Evolutionary conservation across 1,140 invertebrate species (phyloP).

Genomic region (Drosophila nikananu): DNA sequence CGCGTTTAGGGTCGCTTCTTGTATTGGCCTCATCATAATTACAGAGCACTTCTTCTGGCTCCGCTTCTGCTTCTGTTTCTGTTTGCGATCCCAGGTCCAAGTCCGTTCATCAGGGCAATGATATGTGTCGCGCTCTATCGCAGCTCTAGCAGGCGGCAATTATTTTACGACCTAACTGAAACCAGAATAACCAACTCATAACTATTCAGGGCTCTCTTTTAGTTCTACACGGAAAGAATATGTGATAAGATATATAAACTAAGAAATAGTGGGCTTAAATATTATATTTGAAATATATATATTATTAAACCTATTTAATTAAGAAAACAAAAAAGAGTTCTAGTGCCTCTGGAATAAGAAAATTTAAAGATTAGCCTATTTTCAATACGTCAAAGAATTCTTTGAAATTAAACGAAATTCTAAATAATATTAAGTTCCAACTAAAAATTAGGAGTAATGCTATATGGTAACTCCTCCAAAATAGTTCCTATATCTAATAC

Average conservation of each 20-base stretch:
- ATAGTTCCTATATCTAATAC: neutral
- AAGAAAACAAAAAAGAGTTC: neutral
- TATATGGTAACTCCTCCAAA: too few species aligned
- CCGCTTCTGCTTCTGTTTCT: slow-evolving; percentile 6
- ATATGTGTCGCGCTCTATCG: slow-evolving; percentile 80
- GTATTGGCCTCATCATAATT: slow-evolving; percentile 84
- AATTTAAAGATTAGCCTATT: too few species aligned
- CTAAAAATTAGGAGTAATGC: too few species aligned
- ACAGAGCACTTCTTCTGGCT: slow-evolving; percentile 61
- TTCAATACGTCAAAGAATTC: too few species aligned
- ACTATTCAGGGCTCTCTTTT: slow-evolving; percentile 39
- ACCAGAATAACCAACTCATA: slow-evolving; percentile 56
- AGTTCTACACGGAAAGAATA: slow-evolving; percentile 11
- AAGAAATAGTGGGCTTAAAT: too few species aligned
- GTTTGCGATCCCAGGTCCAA: slow-evolving; percentile 47
- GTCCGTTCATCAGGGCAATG: slow-evolving; percentile 63
- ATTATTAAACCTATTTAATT: too few species aligned
- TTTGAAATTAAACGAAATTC: too few species aligned
- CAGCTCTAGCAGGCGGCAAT: slow-evolving; percentile 63
- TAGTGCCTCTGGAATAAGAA: too few species aligned
- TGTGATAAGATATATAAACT: too few species aligned
- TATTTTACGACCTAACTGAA: slow-evolving; percentile 80
- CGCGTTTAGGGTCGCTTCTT: slow-evolving; percentile 77
- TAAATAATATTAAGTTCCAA: too few species aligned
- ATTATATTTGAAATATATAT: neutral